phyloP scores from a whole-genome alignment of 2,113 vertebrate genomes.

The Choloepus hoffmanni region DNA sequence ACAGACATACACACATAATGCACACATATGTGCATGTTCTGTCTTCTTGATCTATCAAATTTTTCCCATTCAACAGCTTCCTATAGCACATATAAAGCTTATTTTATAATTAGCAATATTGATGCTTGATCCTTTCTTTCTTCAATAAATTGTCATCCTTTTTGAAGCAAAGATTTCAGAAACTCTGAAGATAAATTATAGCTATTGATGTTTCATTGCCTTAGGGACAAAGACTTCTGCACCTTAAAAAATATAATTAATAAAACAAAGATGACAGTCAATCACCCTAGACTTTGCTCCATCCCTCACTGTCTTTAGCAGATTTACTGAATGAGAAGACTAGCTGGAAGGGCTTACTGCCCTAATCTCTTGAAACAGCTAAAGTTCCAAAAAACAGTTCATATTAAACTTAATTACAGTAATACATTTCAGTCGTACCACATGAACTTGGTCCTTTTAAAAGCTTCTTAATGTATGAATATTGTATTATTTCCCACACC shows the following conservation, averaged over 20 bases:
- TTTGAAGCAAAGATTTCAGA: neutral
- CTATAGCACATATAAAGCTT: neutral
- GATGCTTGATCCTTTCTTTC: neutral
- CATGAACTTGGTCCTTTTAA: neutral
- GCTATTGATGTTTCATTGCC: neutral
- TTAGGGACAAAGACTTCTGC: neutral
- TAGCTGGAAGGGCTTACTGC: neutral
- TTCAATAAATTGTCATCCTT: neutral
- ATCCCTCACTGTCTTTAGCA: neutral
- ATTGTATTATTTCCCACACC: neutral
- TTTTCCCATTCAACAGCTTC: neutral
- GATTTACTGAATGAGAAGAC: neutral
- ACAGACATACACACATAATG: neutral
- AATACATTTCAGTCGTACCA: neutral
- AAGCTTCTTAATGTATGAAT: neutral
- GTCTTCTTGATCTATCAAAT: neutral
- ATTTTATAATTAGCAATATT: neutral
- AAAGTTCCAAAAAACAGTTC: neutral
- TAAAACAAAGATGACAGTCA: neutral
- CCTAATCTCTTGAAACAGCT: neutral
- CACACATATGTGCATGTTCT: neutral
- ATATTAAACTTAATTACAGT: neutral
- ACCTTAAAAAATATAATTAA: conserved; percentile 24
- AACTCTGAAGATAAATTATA: neutral
- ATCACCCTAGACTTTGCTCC: neutral